Base-by-base conservation (phyloP, 2,797 vertebrate genomes). In the Acomys russatus region DNA sequence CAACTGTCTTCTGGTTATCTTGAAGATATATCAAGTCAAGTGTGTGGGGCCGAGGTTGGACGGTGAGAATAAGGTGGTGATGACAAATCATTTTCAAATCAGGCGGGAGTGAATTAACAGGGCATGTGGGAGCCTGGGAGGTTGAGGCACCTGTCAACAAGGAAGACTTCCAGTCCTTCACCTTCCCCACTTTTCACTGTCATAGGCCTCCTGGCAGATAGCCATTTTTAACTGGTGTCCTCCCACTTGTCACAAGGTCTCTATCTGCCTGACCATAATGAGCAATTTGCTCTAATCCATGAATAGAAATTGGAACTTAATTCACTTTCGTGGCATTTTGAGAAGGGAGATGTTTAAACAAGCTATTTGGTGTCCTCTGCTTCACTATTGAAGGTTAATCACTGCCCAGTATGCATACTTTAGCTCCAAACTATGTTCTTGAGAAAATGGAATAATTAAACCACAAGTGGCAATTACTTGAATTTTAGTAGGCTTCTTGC, bases 161-260 rank as follows among this genome's bases (percentile, higher is more conserved):
- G 15, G 0, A 1, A 30, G 71, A 8, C 22, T 74, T 92, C 33
- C 33, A 30, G 49, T 63, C 89, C 56, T 61, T 94, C 85, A 97
- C 98, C 98, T 98, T 84, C 15, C 35, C 86, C 83, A 90, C 94
- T 98, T 98, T 91, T 97, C 97, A 59, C 97, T 94, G 94, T 98
- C 98, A 97, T 97, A 96, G 30, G 97, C 96, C 77, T 98, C 98
- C 94, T 97, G 97, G 76, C 97, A 97, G 71, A 97, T 97, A 85
- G 97, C 98, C 94, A 98, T 98, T 97, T 98, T 98, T 49, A 98
- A 97, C 80, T 98, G 97, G 85, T 51, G 95, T 97, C 98, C 98
- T 98, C 97, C 98, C 97, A 93, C 96, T 97, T 95, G 98, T 98
- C 94, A 98, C 87, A 89, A 98, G 98, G 80, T 98, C 98, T 93